These are phyloP conservation scores for Trissolcus brochymenae DNA, from an alignment of 2,888 invertebrate genomes.

Conservation along the genomic window DNA sequence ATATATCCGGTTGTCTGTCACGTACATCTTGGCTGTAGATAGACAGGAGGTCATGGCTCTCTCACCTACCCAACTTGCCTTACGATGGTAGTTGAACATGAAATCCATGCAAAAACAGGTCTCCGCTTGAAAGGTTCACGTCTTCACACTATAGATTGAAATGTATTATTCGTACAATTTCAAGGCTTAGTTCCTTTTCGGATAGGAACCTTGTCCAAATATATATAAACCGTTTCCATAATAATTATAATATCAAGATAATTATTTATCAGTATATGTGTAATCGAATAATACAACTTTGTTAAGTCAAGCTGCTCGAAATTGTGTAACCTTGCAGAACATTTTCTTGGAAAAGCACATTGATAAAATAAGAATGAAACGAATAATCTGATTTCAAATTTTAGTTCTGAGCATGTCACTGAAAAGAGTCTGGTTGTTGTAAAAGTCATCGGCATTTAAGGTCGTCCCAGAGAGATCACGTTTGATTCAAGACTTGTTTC, in stretches of 20 bases:
- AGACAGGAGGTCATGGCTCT: constrained; percentile 67
- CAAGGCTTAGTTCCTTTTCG: background rate
- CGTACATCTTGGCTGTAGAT: constrained; percentile 68
- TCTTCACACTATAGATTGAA: background rate
- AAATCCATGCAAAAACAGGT: constrained; percentile 61
- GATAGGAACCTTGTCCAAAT: too few species aligned
- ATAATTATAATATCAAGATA: too few species aligned
- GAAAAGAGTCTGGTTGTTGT: constrained; percentile 18
- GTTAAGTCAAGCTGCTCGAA: too few species aligned
- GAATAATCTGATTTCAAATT: constrained; percentile 8
- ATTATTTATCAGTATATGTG: too few species aligned
- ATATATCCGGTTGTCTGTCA: constrained; percentile 70
- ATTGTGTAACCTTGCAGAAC: too few species aligned
- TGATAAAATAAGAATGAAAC: too few species aligned
- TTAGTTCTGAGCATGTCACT: constrained; percentile 27
- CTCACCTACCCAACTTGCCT: constrained; percentile 61
- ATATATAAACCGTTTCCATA: too few species aligned
- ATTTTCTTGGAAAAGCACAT: too few species aligned
- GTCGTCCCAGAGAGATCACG: constrained; percentile 45
- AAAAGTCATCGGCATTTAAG: constrained; percentile 46
- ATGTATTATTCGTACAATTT: constrained; percentile 21
- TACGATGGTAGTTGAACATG: constrained; percentile 63
- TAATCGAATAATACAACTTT: too few species aligned
- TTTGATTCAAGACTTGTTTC: constrained; percentile 50
- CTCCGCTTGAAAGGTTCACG: constrained; percentile 28